These are phyloP conservation scores for Hydrozoanthus gracilis DNA, from an alignment of 92 coral and sea anemone genomes.

Conservation along the genomic window DNA sequence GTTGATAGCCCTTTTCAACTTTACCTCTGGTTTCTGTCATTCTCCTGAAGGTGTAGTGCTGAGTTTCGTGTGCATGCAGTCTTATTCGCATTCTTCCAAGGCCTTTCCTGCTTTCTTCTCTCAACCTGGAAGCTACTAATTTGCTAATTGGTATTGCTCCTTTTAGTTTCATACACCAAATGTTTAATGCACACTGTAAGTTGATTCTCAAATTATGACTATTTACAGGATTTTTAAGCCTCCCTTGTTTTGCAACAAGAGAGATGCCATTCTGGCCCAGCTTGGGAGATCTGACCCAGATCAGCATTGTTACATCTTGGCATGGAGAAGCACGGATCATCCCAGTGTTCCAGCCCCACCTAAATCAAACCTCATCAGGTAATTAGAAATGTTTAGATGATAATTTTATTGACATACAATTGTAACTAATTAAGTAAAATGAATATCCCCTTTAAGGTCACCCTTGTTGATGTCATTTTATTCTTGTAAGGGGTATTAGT, in stretches of 20 bases:
- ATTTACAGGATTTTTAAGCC: constrained; percentile 78
- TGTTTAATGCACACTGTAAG: neutral
- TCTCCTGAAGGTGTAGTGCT: no score
- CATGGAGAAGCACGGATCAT: constrained; percentile 88
- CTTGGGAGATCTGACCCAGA: constrained; percentile 79
- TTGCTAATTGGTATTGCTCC: no score
- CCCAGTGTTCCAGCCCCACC: constrained; percentile 75
- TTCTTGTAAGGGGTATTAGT: neutral
- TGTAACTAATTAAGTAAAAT: neutral
- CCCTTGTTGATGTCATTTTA: no score
- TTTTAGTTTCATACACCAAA: no score
- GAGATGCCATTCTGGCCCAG: constrained; percentile 87
- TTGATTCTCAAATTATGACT: neutral
- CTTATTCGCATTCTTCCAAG: neutral
- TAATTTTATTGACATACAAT: neutral
- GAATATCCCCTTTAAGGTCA: no score
- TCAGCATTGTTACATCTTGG: constrained; percentile 87
- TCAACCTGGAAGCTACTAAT: no score
- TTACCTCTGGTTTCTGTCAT: no score
- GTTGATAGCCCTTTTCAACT: no score
- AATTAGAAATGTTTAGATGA: neutral
- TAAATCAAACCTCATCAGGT: constrained; percentile 78
- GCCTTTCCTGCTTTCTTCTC: neutral
- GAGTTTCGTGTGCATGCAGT: no score
- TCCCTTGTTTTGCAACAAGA: constrained; percentile 92